Base-by-base conservation (phyloP, 2,113 vertebrate species). In the Dissostichus mawsoni region DNA sequence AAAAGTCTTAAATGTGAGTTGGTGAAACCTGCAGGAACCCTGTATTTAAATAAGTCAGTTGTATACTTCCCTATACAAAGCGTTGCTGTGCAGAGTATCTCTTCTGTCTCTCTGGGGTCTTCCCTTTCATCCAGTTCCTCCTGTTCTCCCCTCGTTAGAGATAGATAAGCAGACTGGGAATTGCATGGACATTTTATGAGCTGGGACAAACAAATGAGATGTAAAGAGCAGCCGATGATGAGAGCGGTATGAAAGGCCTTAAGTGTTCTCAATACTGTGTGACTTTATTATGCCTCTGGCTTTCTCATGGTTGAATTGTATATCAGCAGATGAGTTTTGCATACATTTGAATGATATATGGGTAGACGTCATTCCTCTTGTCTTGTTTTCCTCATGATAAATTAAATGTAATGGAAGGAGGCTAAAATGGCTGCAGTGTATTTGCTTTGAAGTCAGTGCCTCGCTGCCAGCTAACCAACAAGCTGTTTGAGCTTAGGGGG, bases 201-300 rank as follows among this genome's bases (percentile, higher is more conserved):
- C 66, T 16, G 16, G 41, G 56, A 55, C 51, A 89, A 74, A 56
- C 84, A 90, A 90, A 91, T 89, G 79, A 90, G 71, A 89, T 88
- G 66, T 33, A 89, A 89, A 84, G 20, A 81, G 63, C 23, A 53
- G 70, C 18, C 2, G n/a, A 11, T 50, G 14, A 11, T 23, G 67
- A 8, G 8, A 25, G 50, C 12, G 23, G 5, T 17, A 17, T 79
- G 11, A 50, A 59, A 72, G 62, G 5, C n/a, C 74, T 77, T 71
- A n/a, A 69, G 12, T 48, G 29, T 23, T 67, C 17, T 29, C 6
- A 47, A 29, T 62, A 29, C 14, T 29, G 20, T 8, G 0, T 47
- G 69, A 56, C 45, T 12, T 62, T 53, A 58, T 44, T 56, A 17
- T 44, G 14, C 45, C 48, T 20, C 9, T 50, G 33, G 7, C 3